Evolutionary conservation across 2,797 vertebrate species (phyloP), one percentile per base, ranked within the genome.

Genomic region (Lagothrix lagotricha): DNA sequence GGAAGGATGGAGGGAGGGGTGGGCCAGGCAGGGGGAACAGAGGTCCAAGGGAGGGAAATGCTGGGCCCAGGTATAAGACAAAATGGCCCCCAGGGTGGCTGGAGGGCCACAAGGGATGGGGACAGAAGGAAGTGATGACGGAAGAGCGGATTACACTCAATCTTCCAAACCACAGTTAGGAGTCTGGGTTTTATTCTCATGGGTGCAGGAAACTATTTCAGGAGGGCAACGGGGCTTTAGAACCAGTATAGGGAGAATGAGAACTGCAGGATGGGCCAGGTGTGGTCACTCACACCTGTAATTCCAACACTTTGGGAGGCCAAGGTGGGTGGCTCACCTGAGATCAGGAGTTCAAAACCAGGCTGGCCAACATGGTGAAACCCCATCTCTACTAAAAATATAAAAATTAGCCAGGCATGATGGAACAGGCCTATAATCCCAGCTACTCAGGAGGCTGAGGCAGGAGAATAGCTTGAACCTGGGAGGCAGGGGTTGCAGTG

Each of bases 401-500:
- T 4, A 72, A 39, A 72, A 72, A 36, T 39, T 22, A 72, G 20
- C n/a, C n/a, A 4, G 67, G 17, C n/a, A 22, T 72, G 67, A 22
- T 39, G 20, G 67, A 4, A 5, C 36, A 39, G 12, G 14, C 58
- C 26, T 30, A 30, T 61, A 61, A 30, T 28, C 58, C 28, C 58
- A 26, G 58, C 19, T 22, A 72, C 67, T 72, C 2, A 0, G 0
- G 67, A 36, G 33, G 19, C 67, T 72, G 67, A 72, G 20, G 36
- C 20, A 22, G 67, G n/a, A 22, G 33, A 39, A 72, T 22, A 22
- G n/a, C 67, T 39, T 22, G 36, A 72, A 22, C 30, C 67, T 20
- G 0, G 20, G 19, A 39, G 67, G 8, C 0, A 0, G 20, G 20
- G n/a, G 19, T 11, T 36, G n/a, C n/a, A 72, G 67, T 72, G n/a